A percentile compares a stretch with the other conserved stretches of the same genome.
Conservation (phyloP, 92 coral and sea anemone species). For the Micromussa lordhowensis region DNA sequence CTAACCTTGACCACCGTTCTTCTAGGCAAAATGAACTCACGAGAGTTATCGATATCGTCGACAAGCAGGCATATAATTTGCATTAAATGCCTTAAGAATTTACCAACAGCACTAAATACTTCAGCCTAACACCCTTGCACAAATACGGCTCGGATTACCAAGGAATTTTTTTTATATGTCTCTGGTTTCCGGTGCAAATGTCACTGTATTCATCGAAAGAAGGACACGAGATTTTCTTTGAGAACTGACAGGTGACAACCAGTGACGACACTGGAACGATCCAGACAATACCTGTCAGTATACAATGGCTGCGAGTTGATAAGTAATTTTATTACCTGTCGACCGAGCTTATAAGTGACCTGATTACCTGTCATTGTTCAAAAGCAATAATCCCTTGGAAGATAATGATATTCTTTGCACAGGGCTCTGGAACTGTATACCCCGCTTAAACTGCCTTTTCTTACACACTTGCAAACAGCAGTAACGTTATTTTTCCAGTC, state of each 20-base stretch:
- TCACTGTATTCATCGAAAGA: neutral
- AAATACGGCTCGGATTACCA: conserved; percentile 27
- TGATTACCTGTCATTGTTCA: neutral
- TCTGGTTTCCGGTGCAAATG: conserved; percentile 23
- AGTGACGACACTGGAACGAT: neutral
- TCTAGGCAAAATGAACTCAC: neutral
- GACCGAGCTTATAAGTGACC: conserved; percentile 3
- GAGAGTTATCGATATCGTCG: neutral
- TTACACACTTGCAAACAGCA: neutral
- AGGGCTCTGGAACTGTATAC: neutral
- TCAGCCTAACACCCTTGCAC: neutral
- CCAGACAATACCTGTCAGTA: conserved; percentile 52
- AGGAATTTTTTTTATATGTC: neutral
- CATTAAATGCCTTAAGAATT: neutral
- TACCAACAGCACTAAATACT: neutral
- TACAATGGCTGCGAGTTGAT: conserved; percentile 31
- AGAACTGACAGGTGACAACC: conserved; percentile 27
- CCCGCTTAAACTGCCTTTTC: neutral
- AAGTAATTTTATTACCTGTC: conserved; percentile 35
- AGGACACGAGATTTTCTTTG: conserved; percentile 1
- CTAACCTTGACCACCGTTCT: neutral
- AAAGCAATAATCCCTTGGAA: neutral
- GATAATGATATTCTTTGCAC: neutral
- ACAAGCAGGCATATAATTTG: conserved; percentile 32
- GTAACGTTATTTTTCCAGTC: neutral